These are phyloP conservation scores for Apus apus DNA, from an alignment of 2,113 vertebrate species.

Conservation along the genomic window DNA sequence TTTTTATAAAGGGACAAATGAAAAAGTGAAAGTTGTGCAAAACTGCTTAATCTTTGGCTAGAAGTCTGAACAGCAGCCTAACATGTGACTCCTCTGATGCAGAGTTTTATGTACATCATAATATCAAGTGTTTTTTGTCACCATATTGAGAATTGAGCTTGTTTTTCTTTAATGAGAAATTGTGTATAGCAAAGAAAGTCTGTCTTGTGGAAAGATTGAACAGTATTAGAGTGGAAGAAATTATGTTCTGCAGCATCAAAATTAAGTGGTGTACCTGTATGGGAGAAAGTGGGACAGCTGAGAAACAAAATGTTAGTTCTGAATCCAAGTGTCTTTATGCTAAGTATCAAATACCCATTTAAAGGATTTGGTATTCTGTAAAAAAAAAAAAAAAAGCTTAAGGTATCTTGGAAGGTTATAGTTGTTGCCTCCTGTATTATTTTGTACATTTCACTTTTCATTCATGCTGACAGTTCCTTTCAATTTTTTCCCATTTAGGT, in stretches of 20 bases:
- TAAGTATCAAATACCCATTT: not conserved
- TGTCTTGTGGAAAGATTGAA: not conserved
- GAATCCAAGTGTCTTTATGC: not conserved
- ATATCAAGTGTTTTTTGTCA: not conserved
- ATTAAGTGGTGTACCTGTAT: not conserved
- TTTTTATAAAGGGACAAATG: constrained; percentile 5
- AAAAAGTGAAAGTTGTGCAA: not conserved
- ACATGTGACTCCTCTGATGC: not conserved
- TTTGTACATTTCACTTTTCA: constrained; percentile 78
- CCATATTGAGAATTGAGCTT: not conserved
- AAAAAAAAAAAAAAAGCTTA: not conserved
- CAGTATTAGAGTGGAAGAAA: not conserved
- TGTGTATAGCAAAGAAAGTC: not conserved
- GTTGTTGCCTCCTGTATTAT: constrained; percentile 62
- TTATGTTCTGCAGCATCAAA: not conserved
- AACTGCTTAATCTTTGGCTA: constrained; percentile 18
- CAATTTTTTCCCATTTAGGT: constrained; percentile 91
- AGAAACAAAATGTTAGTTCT: not conserved
- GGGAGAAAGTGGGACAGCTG: not conserved
- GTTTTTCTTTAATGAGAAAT: not conserved
- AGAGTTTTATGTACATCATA: not conserved
- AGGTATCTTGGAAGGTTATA: constrained; percentile 23
- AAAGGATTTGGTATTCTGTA: not conserved
- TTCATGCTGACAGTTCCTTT: constrained; percentile 83
- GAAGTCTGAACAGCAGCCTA: not conserved